These are phyloP conservation scores for Megaceryle torquata DNA, from an alignment of 2,113 vertebrate species.

Conservation along the genomic window DNA sequence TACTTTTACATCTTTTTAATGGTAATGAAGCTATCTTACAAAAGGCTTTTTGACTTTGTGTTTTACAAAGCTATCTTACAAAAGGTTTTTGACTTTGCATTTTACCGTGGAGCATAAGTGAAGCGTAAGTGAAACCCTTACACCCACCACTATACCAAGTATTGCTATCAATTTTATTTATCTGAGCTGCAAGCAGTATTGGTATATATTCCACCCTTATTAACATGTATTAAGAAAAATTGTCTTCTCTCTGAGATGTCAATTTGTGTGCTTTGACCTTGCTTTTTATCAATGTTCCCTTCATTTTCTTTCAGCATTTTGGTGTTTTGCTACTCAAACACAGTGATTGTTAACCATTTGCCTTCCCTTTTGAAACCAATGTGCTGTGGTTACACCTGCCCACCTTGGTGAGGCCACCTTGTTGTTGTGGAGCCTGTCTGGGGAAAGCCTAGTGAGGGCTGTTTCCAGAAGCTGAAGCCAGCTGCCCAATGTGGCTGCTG, in stretches of 20 bases:
- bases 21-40: conserved; percentile 41
- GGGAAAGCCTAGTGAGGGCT: background rate
- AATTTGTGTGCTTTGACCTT: background rate
- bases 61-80: conserved; percentile 15
- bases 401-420: background rate
- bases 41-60: background rate
- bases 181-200: background rate
- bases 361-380: background rate
- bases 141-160: background rate
- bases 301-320: background rate
- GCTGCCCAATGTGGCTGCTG: background rate
- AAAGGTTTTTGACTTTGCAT: conserved; percentile 7
- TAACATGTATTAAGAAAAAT: background rate
- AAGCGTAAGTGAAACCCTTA: background rate
- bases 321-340: background rate
- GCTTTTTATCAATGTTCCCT: background rate
- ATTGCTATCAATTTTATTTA: background rate
- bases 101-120: background rate
- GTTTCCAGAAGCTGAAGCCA: background rate
- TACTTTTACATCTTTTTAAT: conserved; percentile 26
- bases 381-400: background rate
- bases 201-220: background rate
- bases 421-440: accelerated
- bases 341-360: background rate
- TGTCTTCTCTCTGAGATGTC: background rate